Evolutionary conservation across 2,113 vertebrate species (phyloP), one percentile per base, ranked within the genome.

Genomic region (Callithrix jacchus): DNA sequence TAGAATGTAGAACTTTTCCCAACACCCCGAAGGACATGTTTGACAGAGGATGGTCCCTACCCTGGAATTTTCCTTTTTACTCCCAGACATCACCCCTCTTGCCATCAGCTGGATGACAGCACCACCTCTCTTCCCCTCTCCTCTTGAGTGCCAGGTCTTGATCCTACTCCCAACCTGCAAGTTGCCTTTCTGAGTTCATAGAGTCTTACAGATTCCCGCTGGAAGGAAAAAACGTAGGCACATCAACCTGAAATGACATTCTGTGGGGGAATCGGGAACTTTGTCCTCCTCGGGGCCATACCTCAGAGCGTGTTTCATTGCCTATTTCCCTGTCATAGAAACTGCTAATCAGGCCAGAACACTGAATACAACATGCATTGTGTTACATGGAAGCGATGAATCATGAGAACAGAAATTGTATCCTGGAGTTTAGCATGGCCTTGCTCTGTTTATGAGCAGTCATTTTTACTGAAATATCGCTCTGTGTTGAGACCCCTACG

Each of bases 201-300:
- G 49, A 30, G 74, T 80, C 83, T 37, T 71, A 47, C 2, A 45
- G 54, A 86, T 37, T 58, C 16, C 70, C 79, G 10, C n/a, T 47
- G 54, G 45, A 56, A 14, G 73, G 61, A 3, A 64, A 64, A 94
- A 80, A 70, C 2, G 5, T 23, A 61, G 18, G 8, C 27, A 47
- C 7, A 8, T 58, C 8, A 18, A 35, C 42, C 25, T n/a, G 58
- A 9, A 49, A 23, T 71, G 64, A 54, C 4, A 12, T 49, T 14
- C 20, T 10, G 6, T 79, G 17, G 20, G 49, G 25, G 30, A 68
- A 71, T 4, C 42, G 0, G 3, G 23, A 20, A 27, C 20, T 40
- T 20, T 21, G 68, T 21, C 6, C 40, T 35, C 70, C 40, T 23
- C 0, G 0, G 8, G 18, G 6, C 6, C 16, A 4, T 54, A 16